A percentile compares a stretch with the other conserved stretches of the same genome.
phyloP scores from a whole-genome alignment of 2,797 vertebrate genomes.

The Siniperca obscura region DNA sequence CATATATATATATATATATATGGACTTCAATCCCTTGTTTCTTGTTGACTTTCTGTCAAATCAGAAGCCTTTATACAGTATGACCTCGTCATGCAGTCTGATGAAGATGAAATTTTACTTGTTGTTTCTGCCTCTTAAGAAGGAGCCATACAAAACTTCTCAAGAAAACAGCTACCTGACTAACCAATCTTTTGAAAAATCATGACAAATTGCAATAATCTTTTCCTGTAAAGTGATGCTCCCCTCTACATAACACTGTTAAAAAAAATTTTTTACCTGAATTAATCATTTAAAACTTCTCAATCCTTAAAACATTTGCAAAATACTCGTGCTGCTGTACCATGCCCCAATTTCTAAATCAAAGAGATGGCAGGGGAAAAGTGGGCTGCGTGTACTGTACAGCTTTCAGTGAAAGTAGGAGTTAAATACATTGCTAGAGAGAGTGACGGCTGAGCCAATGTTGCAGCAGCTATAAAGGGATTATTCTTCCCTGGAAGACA shows the following conservation, averaged over 20 bases:
- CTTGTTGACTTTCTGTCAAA: constrained; percentile 11
- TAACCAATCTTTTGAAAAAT: background rate
- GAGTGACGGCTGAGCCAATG: constrained; percentile 68
- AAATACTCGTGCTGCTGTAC: constrained; percentile 45
- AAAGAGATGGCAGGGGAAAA: constrained; percentile 54
- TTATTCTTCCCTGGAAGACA: constrained; percentile 80
- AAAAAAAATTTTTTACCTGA: constrained; percentile 20
- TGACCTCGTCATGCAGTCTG: background rate
- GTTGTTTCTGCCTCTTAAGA: background rate
- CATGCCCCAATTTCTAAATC: constrained; percentile 69
- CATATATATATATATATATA: background rate
- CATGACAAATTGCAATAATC: background rate
- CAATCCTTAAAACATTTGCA: constrained; percentile 51
- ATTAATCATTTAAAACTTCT: constrained; percentile 63
- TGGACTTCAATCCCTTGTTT: background rate
- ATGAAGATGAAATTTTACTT: background rate
- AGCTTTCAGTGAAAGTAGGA: constrained; percentile 68
- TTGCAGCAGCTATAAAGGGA: constrained; percentile 77
- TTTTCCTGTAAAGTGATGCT: background rate
- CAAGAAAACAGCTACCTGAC: background rate
- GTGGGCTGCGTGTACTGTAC: constrained; percentile 65
- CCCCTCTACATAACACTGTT: background rate
- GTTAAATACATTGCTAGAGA: constrained; percentile 74
- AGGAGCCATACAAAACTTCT: background rate
- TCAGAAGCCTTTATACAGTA: background rate